Conservation (phyloP, 2,888 invertebrate genomes). For the Phengaris arion region DNA sequence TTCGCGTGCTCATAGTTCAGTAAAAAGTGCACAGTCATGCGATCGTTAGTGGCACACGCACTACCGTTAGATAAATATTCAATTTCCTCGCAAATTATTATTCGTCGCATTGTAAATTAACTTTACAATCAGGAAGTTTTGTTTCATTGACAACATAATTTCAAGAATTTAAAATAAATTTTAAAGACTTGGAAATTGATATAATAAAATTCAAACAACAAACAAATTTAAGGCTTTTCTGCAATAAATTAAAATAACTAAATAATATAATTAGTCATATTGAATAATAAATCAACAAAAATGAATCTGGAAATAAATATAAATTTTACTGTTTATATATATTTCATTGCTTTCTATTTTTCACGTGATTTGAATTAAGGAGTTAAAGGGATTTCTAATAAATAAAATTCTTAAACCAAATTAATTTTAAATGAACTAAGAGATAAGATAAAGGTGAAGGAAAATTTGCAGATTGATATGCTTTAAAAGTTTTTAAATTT, state of each 20-base stretch:
- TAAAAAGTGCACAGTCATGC: conserved; percentile 40
- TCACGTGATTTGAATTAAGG: background rate
- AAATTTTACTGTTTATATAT: background rate
- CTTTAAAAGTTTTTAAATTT: background rate
- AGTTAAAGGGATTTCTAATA: background rate
- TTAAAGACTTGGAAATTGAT: no score
- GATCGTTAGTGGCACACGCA: conserved; percentile 33
- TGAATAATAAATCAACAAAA: background rate
- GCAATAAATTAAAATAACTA: no score
- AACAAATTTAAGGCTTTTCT: no score
- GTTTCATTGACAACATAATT: background rate
- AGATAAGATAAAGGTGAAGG: background rate
- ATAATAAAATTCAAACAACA: no score
- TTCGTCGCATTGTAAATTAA: background rate
- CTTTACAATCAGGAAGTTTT: background rate
- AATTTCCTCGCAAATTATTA: background rate
- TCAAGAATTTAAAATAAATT: background rate
- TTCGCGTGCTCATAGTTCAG: conserved; percentile 41
- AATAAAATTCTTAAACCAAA: background rate
- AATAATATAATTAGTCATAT: no score
- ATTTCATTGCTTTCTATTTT: background rate
- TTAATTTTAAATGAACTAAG: background rate
- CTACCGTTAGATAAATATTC: conserved; percentile 21
- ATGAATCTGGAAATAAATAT: background rate
- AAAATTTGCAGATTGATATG: background rate